Conservation (phyloP, 2,888 invertebrate genomes). For the Villa cingulata region DNA sequence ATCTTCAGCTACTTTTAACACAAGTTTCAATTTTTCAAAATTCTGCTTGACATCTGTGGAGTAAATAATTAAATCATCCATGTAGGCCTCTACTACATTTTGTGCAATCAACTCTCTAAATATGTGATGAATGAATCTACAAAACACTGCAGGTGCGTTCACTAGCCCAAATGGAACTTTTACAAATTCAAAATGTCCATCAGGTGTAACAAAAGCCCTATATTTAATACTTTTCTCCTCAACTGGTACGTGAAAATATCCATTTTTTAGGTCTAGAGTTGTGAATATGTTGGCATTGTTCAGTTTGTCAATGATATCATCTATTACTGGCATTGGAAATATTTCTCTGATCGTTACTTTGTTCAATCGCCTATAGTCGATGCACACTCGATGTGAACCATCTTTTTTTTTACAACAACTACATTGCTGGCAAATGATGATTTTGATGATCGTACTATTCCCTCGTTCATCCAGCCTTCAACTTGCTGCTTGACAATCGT, state of each 20-base stretch:
- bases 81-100: too few relatives aligned
- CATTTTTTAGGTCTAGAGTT: too few relatives aligned
- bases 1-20: too few relatives aligned
- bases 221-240: conserved; percentile 4
- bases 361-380: conserved; percentile 27
- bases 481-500: conserved; percentile 18
- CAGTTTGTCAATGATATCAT: conserved; percentile 19
- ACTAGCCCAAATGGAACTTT: conserved; percentile 19
- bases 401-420: conserved; percentile 13
- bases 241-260: background rate
- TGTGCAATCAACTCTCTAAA: background rate
- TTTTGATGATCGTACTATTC: conserved; percentile 18
- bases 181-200: too few relatives aligned
- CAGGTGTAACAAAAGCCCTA: conserved; percentile 18
- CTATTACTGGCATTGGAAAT: conserved; percentile 25
- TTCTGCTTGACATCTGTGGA: too few relatives aligned
- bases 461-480: conserved; percentile 18
- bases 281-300: too few relatives aligned
- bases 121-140: background rate
- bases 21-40: too few relatives aligned
- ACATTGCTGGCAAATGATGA: conserved; percentile 19
- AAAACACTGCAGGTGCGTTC: conserved; percentile 11
- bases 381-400: conserved; percentile 14
- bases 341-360: conserved; percentile 14
- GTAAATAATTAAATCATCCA: too few relatives aligned